These are phyloP conservation scores for Falco berigora DNA, from an alignment of 2,797 vertebrate genomes.

Conservation along the genomic window DNA sequence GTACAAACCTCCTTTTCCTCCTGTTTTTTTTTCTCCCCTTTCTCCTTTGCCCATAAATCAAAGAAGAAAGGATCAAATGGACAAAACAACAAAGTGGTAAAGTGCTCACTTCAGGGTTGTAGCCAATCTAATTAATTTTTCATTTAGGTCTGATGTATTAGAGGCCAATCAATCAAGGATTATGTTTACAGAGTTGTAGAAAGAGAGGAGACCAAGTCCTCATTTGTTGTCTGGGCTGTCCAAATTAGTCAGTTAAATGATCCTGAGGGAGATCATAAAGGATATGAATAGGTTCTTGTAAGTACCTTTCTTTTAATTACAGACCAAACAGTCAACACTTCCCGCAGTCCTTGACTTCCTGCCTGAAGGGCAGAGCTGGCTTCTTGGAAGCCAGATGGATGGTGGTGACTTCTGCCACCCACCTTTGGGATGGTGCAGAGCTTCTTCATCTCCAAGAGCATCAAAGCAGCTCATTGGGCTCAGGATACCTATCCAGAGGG, in stretches of 20 bases:
- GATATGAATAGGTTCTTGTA: slow-evolving; percentile 71
- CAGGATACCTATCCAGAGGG: neutral
- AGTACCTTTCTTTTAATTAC: slow-evolving; percentile 80
- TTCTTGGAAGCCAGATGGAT: slow-evolving; percentile 22
- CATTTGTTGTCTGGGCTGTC: slow-evolving; percentile 75
- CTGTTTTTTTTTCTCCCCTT: slow-evolving; percentile 52
- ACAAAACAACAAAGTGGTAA: slow-evolving; percentile 70
- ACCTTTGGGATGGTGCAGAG: neutral
- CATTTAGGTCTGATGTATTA: slow-evolving; percentile 82
- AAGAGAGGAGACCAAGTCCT: slow-evolving; percentile 64
- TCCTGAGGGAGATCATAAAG: slow-evolving; percentile 75
- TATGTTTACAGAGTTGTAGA: slow-evolving; percentile 82
- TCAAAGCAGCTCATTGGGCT: neutral
- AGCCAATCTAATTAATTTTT: slow-evolving; percentile 86
- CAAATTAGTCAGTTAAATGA: slow-evolving; percentile 76
- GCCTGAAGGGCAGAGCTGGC: slow-evolving; percentile 45
- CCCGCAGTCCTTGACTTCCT: slow-evolving; percentile 42
- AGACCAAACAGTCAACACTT: slow-evolving; percentile 62
- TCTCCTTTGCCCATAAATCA: slow-evolving; percentile 70
- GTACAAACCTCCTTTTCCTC: slow-evolving; percentile 65
- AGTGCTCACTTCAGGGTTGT: slow-evolving; percentile 70
- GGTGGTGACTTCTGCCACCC: neutral
- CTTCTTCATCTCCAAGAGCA: neutral
- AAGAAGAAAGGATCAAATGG: slow-evolving; percentile 75
- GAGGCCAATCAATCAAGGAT: slow-evolving; percentile 81